These are phyloP conservation scores for Glaucidium brasilianum DNA, from an alignment of 2,113 vertebrate species.

Conservation along the genomic window DNA sequence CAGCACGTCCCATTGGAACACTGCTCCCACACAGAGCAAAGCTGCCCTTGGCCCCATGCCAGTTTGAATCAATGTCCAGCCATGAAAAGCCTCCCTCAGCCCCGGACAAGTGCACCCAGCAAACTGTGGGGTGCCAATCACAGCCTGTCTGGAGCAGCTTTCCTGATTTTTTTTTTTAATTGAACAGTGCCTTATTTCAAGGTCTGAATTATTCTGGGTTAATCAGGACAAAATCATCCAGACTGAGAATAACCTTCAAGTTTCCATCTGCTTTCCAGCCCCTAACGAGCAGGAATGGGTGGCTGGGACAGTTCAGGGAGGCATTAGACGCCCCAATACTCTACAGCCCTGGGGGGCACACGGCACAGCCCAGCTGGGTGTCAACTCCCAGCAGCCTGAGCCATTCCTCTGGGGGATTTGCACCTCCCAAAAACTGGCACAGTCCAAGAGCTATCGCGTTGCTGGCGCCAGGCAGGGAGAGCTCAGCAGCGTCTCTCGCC, in stretches of 20 bases:
- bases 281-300: not conserved
- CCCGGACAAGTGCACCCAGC: not conserved
- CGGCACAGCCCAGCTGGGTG: not conserved
- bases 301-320: not conserved
- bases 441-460: not conserved
- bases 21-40: not conserved
- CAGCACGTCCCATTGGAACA: not conserved
- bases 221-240: not conserved
- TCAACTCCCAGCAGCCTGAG: not conserved
- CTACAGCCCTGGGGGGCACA: no score
- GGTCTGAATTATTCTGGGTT: not conserved
- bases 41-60: fast-evolving
- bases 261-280: not conserved
- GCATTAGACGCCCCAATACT: not conserved
- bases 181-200: not conserved
- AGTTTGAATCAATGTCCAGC: not conserved
- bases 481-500: not conserved
- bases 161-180: not conserved
- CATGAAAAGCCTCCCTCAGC: not conserved
- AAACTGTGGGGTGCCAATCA: not conserved
- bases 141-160: not conserved
- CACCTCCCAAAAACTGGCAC: not conserved
- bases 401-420: not conserved
- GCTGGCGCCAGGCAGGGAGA: not conserved
- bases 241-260: not conserved